A percentile compares a stretch with the other conserved stretches of the same genome.
phyloP scores from a whole-genome alignment of 2,113 vertebrate genomes.

The cattle (Bos taurus) region DNA sequence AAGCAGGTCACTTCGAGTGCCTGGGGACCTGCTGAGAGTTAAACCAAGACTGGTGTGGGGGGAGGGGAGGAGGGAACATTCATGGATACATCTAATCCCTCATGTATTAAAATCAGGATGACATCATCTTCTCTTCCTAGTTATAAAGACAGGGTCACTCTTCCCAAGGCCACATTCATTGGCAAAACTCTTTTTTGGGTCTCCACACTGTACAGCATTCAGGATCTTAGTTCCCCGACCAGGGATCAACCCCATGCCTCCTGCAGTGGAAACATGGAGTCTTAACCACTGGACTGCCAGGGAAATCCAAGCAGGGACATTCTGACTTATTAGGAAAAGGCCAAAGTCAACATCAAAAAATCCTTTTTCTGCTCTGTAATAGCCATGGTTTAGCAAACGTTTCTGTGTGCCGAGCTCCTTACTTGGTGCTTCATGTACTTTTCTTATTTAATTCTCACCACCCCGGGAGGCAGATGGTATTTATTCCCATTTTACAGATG shows the following conservation, averaged over 20 bases:
- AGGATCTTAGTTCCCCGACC: neutral
- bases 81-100: neutral
- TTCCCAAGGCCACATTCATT: slow-evolving; percentile 22
- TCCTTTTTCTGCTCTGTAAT: neutral
- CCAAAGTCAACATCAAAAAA: slow-evolving; percentile 35
- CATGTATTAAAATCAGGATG: neutral
- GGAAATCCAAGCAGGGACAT: neutral
- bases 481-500: neutral
- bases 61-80: neutral
- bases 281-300: neutral
- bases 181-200: neutral
- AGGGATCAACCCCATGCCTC: neutral
- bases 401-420: neutral
- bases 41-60: neutral
- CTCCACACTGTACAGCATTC: neutral
- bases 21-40: neutral
- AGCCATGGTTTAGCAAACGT: neutral
- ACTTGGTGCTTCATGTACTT: neutral
- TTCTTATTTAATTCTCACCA: neutral
- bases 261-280: neutral
- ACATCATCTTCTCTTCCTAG: neutral
- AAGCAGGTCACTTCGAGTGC: slow-evolving; percentile 13
- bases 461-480: neutral
- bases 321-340: slow-evolving; percentile 28
- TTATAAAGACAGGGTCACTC: neutral